phyloP scores from a whole-genome alignment of 2,113 vertebrate genomes.

The Stictonetta naevosa region DNA sequence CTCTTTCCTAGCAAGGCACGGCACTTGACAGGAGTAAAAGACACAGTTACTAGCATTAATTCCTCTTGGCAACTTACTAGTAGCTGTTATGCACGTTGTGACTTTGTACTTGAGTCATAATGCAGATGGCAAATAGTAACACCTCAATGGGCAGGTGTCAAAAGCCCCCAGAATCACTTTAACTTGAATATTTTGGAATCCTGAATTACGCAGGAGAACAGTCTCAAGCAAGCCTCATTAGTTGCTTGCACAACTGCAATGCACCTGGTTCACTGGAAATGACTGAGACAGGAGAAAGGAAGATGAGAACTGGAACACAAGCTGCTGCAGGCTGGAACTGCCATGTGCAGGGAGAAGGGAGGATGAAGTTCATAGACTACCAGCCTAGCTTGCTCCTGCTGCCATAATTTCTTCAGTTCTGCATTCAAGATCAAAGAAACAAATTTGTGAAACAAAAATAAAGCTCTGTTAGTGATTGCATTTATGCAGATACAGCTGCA shows the following conservation, averaged over 20 bases:
- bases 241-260: neutral
- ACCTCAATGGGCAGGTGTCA: neutral
- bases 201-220: neutral
- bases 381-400: neutral
- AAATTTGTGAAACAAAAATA: neutral
- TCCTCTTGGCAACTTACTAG: neutral
- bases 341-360: neutral
- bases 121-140: neutral
- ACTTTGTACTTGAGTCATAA: neutral
- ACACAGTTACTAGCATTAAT: neutral
- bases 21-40: neutral
- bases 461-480: neutral
- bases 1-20: neutral
- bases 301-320: neutral
- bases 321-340: neutral
- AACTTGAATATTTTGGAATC: neutral
- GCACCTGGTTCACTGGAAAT: neutral
- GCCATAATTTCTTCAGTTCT: neutral
- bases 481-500: neutral
- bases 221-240: neutral
- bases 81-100: neutral
- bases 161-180: neutral
- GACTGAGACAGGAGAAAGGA: neutral
- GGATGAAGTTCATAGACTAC: neutral
- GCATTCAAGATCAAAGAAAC: neutral